Percentiles rank a stretch among this genome's conserved stretches.
Conservation (phyloP, 2,797 vertebrate genomes). For the Thalassophryne amazonica region DNA sequence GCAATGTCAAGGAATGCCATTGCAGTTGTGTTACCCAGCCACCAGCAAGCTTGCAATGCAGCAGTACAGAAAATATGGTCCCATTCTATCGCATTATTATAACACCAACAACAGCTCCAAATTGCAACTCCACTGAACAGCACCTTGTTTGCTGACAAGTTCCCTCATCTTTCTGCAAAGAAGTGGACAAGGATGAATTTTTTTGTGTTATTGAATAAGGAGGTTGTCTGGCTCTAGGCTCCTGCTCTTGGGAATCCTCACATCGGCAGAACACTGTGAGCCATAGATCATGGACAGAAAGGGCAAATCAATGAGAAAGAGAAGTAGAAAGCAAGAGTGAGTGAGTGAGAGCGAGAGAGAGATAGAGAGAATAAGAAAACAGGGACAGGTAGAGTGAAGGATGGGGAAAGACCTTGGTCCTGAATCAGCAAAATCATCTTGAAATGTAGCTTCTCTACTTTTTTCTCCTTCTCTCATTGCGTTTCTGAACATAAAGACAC, state of each 20-base stretch:
- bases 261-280: constrained; percentile 46
- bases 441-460: neutral
- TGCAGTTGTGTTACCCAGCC: neutral
- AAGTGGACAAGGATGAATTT: constrained; percentile 24
- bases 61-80: neutral
- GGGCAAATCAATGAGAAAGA: constrained; percentile 36
- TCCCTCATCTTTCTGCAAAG: constrained; percentile 23
- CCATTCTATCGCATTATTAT: neutral
- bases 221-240: constrained; percentile 38
- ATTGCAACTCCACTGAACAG: constrained; percentile 8
- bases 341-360: constrained; percentile 13
- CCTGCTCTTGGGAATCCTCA: constrained; percentile 47
- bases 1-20: no score
- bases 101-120: constrained; percentile 6
- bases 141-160: constrained; percentile 5
- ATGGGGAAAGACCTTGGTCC: neutral
- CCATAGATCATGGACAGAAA: constrained; percentile 50
- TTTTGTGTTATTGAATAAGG: constrained; percentile 47
- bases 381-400: constrained; percentile 10
- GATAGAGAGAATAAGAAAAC: constrained; percentile 15
- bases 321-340: constrained; percentile 7
- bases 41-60: neutral
- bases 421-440: constrained; percentile 13
- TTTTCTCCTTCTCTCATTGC: neutral
- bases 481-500: no score